A percentile compares a stretch with the other conserved stretches of the same genome.
Evolutionary conservation across 2,113 vertebrate genomes (phyloP).

Genomic region (Elephas maximus): DNA sequence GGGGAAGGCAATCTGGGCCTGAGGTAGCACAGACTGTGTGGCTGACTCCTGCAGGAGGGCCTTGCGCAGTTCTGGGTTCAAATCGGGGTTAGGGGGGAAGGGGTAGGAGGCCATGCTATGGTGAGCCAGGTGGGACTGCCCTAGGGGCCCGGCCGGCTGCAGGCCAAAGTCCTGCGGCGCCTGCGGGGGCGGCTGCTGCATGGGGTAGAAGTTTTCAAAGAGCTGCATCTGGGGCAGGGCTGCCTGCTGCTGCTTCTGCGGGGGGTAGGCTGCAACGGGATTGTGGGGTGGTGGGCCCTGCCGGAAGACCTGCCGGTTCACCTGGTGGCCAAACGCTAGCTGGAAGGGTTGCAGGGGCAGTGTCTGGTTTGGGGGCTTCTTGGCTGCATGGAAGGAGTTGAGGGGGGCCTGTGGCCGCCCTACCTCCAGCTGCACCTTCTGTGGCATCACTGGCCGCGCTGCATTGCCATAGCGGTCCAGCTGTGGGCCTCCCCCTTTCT

Average conservation of each 20-base stretch:
- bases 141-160: constrained; percentile 84
- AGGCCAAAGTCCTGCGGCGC: constrained; percentile 87
- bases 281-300: constrained; percentile 88
- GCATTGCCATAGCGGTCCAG: constrained; percentile 92
- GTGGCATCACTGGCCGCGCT: constrained; percentile 90
- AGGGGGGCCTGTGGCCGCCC: constrained; percentile 89
- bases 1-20: constrained; percentile 92
- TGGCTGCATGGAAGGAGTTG: constrained; percentile 91
- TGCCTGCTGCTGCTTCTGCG: constrained; percentile 85
- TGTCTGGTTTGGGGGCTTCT: constrained; percentile 91
- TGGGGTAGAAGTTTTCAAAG: constrained; percentile 92
- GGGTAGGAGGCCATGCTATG: constrained; percentile 90
- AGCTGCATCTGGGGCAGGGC: constrained; percentile 91
- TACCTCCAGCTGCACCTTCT: constrained; percentile 89
- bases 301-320: constrained; percentile 95
- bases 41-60: constrained; percentile 89
- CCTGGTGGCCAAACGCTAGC: constrained; percentile 96
- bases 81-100: constrained; percentile 88
- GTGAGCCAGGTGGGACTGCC: constrained; percentile 90
- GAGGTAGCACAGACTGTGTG: constrained; percentile 90
- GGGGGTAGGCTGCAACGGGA: constrained; percentile 80
- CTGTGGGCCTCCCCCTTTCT: constrained; percentile 90
- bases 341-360: constrained; percentile 97
- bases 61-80: constrained; percentile 91
- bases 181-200: constrained; percentile 89